phyloP scores from a whole-genome alignment of 2,113 vertebrate genomes.

The Chascanopsetta lugubris region DNA sequence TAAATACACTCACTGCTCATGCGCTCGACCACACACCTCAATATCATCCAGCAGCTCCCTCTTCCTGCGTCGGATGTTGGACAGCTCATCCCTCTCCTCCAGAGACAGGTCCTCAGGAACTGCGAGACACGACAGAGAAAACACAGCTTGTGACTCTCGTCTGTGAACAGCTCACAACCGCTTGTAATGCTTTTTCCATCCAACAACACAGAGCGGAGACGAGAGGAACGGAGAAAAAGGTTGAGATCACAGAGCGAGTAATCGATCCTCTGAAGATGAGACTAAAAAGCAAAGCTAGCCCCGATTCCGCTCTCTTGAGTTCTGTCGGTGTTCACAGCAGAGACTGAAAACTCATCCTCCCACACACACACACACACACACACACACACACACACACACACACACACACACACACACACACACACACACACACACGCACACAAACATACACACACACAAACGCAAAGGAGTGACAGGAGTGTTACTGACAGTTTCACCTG shows the following conservation, averaged over 20 bases:
- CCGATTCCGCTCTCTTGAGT: neutral
- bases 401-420: too few species aligned
- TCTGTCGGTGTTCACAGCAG: neutral
- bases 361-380: too few species aligned
- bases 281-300: neutral
- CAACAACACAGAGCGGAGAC: neutral
- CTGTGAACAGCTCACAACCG: neutral
- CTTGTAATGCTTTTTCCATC: neutral
- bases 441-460: too few species aligned
- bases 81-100: slow-evolving; percentile 93
- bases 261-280: neutral
- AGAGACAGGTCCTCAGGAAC: slow-evolving; percentile 96
- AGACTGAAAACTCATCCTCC: neutral
- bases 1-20: neutral
- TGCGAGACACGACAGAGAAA: slow-evolving; percentile 68
- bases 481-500: slow-evolving; percentile 17
- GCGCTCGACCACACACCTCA: slow-evolving; percentile 78
- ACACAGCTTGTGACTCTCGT: slow-evolving; percentile 27
- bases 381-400: too few species aligned
- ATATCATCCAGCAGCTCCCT: slow-evolving; percentile 97
- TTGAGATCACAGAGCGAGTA: neutral
- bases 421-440: too few species aligned
- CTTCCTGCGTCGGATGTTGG: slow-evolving; percentile 95
- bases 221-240: neutral
- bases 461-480: slow-evolving; percentile 1